phyloP scores from a whole-genome alignment of 2,113 vertebrate genomes.

The Heteronetta atricapilla region DNA sequence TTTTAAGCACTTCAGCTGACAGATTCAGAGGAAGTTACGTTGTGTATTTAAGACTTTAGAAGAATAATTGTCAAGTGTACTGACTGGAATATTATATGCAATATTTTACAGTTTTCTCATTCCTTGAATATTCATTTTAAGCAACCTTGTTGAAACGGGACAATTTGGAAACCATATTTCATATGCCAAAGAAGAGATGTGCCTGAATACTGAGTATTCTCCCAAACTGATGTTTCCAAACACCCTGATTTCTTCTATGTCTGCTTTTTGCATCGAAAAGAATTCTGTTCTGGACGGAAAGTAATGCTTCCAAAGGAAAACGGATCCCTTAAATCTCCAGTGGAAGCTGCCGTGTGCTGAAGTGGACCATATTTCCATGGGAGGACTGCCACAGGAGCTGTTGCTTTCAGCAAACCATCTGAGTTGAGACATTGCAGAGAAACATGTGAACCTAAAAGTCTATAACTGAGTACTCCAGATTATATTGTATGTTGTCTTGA shows the following conservation, averaged over 20 bases:
- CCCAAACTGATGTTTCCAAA: constrained; percentile 40
- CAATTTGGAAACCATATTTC: constrained; percentile 75
- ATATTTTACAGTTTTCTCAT: constrained; percentile 79
- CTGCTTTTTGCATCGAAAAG: constrained; percentile 40
- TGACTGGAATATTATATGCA: constrained; percentile 65
- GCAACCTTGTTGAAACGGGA: constrained; percentile 80
- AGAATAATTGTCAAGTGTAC: constrained; percentile 51
- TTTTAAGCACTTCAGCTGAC: constrained; percentile 13
- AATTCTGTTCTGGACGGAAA: constrained; percentile 20
- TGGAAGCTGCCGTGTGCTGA: background rate
- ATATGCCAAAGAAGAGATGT: constrained; percentile 64
- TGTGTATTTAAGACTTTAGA: constrained; percentile 59
- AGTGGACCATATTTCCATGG: background rate
- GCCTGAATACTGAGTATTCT: constrained; percentile 43
- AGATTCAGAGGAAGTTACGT: constrained; percentile 45
- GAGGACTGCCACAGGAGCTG: background rate
- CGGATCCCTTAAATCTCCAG: background rate
- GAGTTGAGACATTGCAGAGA: constrained; percentile 61
- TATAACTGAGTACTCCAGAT: constrained; percentile 46
- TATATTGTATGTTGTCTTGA: constrained; percentile 53
- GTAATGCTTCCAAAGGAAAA: background rate
- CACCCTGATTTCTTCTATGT: constrained; percentile 31
- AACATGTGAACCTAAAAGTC: constrained; percentile 64
- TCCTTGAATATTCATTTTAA: constrained; percentile 83
- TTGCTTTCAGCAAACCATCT: constrained; percentile 1